These are phyloP conservation scores for Listronotus oregonensis DNA, from an alignment of 1,140 invertebrate genomes.

Conservation along the genomic window DNA sequence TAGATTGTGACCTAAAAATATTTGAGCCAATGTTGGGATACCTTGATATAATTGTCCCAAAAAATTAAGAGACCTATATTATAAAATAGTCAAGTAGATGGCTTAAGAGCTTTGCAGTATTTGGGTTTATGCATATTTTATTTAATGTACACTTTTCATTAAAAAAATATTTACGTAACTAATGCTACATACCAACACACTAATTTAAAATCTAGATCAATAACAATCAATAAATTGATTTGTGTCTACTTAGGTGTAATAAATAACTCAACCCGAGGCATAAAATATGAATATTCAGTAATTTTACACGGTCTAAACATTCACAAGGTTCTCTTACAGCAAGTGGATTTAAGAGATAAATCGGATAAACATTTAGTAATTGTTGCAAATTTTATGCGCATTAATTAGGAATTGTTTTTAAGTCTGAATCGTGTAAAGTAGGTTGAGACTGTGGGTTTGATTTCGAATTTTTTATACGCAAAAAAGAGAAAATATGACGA, in stretches of 20 bases:
- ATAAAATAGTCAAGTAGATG: too few relatives aligned
- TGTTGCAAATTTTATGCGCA: constrained; percentile 25
- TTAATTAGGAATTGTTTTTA: constrained; percentile 16
- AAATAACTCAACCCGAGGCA: constrained; percentile 20
- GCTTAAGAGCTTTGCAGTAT: too few relatives aligned
- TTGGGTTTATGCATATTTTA: too few relatives aligned
- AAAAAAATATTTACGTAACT: too few relatives aligned
- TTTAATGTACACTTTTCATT: too few relatives aligned
- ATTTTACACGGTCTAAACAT: constrained; percentile 7
- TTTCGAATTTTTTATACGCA: neutral
- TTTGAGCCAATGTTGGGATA: too few relatives aligned
- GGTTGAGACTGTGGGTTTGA: constrained; percentile 4
- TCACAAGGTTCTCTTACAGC: constrained; percentile 12
- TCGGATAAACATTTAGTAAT: constrained; percentile 25
- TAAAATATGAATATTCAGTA: constrained; percentile 24
- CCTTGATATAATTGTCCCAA: too few relatives aligned
- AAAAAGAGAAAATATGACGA: too few relatives aligned
- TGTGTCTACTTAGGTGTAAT: constrained; percentile 19
- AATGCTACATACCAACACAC: too few relatives aligned
- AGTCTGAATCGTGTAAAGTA: constrained; percentile 15
- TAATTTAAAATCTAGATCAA: constrained; percentile 12
- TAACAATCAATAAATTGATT: constrained; percentile 15
- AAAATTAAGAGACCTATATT: too few relatives aligned
- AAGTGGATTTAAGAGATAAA: constrained; percentile 21
- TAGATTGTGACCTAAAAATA: too few relatives aligned